Conservation (phyloP, 2,113 vertebrate species). For the Tylochromis polylepis region DNA sequence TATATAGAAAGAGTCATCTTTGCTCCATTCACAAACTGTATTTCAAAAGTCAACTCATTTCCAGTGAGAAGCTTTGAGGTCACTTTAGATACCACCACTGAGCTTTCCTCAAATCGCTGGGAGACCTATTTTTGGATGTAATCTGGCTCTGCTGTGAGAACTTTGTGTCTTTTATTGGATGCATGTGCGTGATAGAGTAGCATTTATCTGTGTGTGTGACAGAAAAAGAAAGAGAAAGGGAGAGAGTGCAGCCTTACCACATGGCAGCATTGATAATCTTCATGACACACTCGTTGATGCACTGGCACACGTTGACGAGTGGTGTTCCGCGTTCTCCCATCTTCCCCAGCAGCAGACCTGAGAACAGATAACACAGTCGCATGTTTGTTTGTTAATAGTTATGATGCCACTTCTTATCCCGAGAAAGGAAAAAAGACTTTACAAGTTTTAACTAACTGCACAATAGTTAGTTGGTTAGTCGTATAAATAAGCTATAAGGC, state of each 20-base stretch:
- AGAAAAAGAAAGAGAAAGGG: not conserved
- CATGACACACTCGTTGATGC: constrained; percentile 88
- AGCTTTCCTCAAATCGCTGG: not conserved
- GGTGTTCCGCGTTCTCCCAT: constrained; percentile 84
- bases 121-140: constrained; percentile 36
- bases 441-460: not conserved
- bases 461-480: not conserved
- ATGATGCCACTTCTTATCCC: not conserved
- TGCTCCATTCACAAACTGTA: not conserved
- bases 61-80: not conserved
- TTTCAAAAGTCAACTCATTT: not conserved
- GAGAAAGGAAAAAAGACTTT: not conserved
- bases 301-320: constrained; percentile 85
- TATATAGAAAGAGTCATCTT: not conserved
- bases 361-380: not conserved
- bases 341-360: constrained; percentile 83
- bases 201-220: not conserved
- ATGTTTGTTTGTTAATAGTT: not conserved
- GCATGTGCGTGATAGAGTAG: not conserved
- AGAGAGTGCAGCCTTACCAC: constrained; percentile 65
- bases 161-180: not conserved
- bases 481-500: not conserved
- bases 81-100: not conserved
- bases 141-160: constrained; percentile 6
- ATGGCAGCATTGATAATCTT: constrained; percentile 86